Evolutionary conservation across 2,888 invertebrate genomes (phyloP).

Genomic region (Crioceris asparagi): DNA sequence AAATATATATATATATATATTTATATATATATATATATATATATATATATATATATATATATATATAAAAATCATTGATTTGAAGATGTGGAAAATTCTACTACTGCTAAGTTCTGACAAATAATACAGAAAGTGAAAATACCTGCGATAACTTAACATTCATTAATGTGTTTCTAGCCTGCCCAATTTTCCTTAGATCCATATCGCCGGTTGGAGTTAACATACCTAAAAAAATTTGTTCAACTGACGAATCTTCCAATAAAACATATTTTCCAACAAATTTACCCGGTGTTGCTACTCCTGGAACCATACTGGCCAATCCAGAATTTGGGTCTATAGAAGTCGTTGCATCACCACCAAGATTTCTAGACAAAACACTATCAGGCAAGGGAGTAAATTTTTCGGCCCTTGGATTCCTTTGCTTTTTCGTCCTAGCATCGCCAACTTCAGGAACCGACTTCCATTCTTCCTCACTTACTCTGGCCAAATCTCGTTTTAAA

Average conservation of each 20-base stretch:
- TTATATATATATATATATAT: too few relatives aligned
- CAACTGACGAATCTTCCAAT: not conserved
- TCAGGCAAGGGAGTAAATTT: constrained; percentile 97
- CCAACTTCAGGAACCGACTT: constrained; percentile 96
- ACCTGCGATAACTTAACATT: constrained; percentile 92
- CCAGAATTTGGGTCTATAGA: constrained; percentile 80
- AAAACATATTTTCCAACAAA: not conserved
- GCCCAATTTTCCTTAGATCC: constrained; percentile 96
- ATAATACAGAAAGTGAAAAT: too few relatives aligned
- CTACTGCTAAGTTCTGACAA: too few relatives aligned
- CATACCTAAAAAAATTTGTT: constrained; percentile 43
- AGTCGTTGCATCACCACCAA: constrained; percentile 68
- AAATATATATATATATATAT: too few relatives aligned
- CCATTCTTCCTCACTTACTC: constrained; percentile 90
- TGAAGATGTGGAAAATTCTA: too few relatives aligned
- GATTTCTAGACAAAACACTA: constrained; percentile 78
- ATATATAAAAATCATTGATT: too few relatives aligned
- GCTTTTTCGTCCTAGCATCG: constrained; percentile 94
- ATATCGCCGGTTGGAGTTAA: constrained; percentile 81
- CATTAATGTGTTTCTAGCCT: constrained; percentile 98
- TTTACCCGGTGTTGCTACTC: constrained; percentile 65
- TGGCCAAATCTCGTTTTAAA: constrained; percentile 70
- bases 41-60: too few relatives aligned
- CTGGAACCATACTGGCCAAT: constrained; percentile 77
- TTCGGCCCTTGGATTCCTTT: constrained; percentile 88